phyloP scores from a whole-genome alignment of 2,113 vertebrate genomes.

The Corydoras sp. region DNA sequence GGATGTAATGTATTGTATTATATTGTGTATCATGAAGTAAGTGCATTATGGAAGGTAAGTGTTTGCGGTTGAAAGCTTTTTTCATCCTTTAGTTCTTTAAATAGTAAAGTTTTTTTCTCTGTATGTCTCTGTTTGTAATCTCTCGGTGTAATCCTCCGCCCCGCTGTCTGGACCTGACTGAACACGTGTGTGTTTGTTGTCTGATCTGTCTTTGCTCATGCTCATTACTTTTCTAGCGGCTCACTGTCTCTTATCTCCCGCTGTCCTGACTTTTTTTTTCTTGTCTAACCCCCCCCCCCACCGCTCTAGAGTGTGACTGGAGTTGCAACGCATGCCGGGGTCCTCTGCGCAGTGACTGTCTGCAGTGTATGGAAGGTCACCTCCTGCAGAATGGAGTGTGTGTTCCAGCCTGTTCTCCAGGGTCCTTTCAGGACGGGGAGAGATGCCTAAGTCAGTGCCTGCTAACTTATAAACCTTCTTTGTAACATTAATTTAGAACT shows the following conservation, averaged over 20 bases:
- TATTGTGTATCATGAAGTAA: too few relatives aligned
- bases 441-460: slow-evolving; percentile 77
- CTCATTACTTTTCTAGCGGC: neutral
- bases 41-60: too few relatives aligned
- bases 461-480: slow-evolving; percentile 3
- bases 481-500: slow-evolving; percentile 16
- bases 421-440: slow-evolving; percentile 70
- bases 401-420: slow-evolving; percentile 65
- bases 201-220: neutral
- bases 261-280: neutral
- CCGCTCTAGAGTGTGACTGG: slow-evolving; percentile 85
- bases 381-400: slow-evolving; percentile 78
- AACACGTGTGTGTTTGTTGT: neutral
- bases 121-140: too few relatives aligned
- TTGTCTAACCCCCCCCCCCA: neutral
- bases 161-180: neutral
- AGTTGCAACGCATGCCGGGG: slow-evolving; percentile 84
- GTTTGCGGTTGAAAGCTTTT: too few relatives aligned
- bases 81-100: too few relatives aligned
- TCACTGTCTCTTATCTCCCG: slow-evolving; percentile 24
- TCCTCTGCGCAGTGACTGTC: slow-evolving; percentile 78
- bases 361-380: slow-evolving; percentile 88
- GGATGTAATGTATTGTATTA: too few relatives aligned
- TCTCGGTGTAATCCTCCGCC: neutral
- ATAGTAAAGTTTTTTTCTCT: too few relatives aligned